A percentile compares a stretch with the other conserved stretches of the same genome.
Conservation (phyloP, 2,113 vertebrate genomes). For the Tamias sibiricus region DNA sequence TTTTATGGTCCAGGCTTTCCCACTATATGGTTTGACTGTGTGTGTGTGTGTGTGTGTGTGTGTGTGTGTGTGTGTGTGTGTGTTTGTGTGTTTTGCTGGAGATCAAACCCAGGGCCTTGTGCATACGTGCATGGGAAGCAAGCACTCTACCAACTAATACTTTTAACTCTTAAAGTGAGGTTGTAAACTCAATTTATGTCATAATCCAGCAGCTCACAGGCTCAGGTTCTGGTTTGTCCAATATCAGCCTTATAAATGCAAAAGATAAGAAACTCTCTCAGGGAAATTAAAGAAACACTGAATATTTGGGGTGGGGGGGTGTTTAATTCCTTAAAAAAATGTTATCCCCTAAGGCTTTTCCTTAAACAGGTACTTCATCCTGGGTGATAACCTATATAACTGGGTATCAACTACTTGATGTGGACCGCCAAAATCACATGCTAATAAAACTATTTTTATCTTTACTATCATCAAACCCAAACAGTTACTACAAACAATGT, state of each 20-base stretch:
- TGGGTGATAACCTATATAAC: neutral
- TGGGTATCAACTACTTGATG: neutral
- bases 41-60: no score
- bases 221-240: neutral
- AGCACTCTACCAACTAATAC: no score
- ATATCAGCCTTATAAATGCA: neutral
- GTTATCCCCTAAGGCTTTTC: neutral
- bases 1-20: constrained; percentile 22
- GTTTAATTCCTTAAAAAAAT: neutral
- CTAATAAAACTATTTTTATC: constrained; percentile 45
- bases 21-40: no score
- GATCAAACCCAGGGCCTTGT: no score
- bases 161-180: neutral
- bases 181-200: neutral
- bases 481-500: neutral
- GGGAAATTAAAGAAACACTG: neutral
- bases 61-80: no score
- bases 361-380: neutral
- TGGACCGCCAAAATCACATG: neutral
- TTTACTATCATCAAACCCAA: constrained; percentile 43
- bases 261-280: neutral
- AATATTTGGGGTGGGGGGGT: no score
- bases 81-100: no score
- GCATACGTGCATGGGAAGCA: no score
- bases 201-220: neutral